A percentile compares a stretch with the other conserved stretches of the same genome.
Conservation (phyloP, 1,140 invertebrate species). For the Aphelenchoides besseyi region DNA sequence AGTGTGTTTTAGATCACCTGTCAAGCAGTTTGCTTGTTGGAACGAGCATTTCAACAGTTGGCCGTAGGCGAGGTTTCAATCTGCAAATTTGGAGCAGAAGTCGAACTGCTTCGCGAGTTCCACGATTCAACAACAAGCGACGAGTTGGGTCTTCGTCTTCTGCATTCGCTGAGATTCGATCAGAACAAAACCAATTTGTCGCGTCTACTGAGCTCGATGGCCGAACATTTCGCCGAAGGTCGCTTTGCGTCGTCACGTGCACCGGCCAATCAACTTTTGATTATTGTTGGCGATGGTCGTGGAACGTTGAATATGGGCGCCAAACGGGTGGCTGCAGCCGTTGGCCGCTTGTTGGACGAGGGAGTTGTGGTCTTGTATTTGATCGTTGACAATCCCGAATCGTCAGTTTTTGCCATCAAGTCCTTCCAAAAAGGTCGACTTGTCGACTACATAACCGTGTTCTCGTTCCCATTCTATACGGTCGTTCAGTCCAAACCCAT, state of each 20-base stretch:
- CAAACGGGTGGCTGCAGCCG: slow-evolving; percentile 73
- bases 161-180: slow-evolving; percentile 65
- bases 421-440: slow-evolving; percentile 24
- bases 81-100: slow-evolving; percentile 84
- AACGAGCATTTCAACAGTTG: slow-evolving; percentile 81
- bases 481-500: too few relatives aligned
- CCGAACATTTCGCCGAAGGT: slow-evolving; percentile 49
- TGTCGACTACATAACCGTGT: too few relatives aligned
- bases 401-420: slow-evolving; percentile 86
- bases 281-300: slow-evolving; percentile 89
- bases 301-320: slow-evolving; percentile 76
- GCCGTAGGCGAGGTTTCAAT: slow-evolving; percentile 88
- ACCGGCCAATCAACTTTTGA: slow-evolving; percentile 70
- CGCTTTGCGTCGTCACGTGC: neutral
- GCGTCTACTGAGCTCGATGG: slow-evolving; percentile 75
- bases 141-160: slow-evolving; percentile 59
- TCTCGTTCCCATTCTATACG: too few relatives aligned
- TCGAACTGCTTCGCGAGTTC: slow-evolving; percentile 74
- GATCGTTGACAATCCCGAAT: slow-evolving; percentile 88
- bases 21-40: slow-evolving; percentile 86
- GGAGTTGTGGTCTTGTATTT: slow-evolving; percentile 90
- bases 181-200: slow-evolving; percentile 69
- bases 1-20: slow-evolving; percentile 75
- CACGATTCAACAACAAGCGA: slow-evolving; percentile 50
- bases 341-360: slow-evolving; percentile 75